phyloP scores from a whole-genome alignment of 2,113 vertebrate genomes.

The Phasianus colchicus region DNA sequence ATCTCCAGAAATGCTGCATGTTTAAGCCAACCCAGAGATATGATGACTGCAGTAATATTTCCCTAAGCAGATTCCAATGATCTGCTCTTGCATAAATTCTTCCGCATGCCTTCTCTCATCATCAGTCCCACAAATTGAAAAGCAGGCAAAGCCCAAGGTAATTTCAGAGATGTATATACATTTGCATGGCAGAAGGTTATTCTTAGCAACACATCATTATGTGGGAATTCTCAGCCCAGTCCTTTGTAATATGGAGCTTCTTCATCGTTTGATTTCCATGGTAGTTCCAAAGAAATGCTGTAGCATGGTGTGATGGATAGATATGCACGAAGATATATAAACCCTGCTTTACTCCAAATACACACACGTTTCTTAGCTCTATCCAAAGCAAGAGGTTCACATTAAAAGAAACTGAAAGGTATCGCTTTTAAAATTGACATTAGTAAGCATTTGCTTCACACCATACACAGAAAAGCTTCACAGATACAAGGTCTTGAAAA shows the following conservation, averaged over 20 bases:
- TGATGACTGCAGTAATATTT: slow-evolving; percentile 32
- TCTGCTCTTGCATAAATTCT: background rate
- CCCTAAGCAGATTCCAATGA: background rate
- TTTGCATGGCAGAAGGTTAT: slow-evolving; percentile 11
- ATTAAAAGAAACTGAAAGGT: background rate
- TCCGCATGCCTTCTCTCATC: background rate
- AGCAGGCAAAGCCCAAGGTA: slow-evolving; percentile 7
- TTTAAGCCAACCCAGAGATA: slow-evolving; percentile 35
- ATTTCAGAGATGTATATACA: background rate
- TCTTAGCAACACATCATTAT: background rate
- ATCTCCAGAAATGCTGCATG: background rate
- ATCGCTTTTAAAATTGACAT: background rate
- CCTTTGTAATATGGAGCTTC: slow-evolving; percentile 21
- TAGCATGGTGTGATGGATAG: rapidly evolving
- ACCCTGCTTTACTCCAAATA: background rate
- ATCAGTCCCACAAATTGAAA: background rate
- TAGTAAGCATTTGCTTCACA: background rate
- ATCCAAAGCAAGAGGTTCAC: background rate
- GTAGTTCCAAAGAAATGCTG: background rate
- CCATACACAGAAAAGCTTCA: background rate
- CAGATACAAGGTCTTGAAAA: background rate
- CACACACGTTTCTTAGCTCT: background rate
- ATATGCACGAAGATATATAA: background rate
- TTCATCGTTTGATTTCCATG: slow-evolving; percentile 42
- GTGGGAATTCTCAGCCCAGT: background rate